Evolutionary conservation across 2,888 invertebrate species (phyloP).

Genomic region (Netelia fuscicornis): DNA sequence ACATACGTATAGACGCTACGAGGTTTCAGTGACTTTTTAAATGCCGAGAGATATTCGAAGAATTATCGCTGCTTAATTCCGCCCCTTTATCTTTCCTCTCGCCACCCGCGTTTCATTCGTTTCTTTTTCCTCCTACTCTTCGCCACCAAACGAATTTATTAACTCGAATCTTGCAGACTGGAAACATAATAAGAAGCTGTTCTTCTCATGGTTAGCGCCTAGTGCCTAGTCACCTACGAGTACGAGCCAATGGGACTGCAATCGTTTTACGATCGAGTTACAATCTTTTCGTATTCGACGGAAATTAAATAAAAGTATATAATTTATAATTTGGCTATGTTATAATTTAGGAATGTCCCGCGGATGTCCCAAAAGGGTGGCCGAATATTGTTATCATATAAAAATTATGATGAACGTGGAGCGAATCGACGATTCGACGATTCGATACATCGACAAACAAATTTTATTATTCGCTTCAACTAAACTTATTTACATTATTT

Average conservation of each 20-base stretch:
- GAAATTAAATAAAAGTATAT: neutral
- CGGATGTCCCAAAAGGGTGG: neutral
- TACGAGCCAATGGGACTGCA: conserved; percentile 51
- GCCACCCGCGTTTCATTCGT: conserved; percentile 30
- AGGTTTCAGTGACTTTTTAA: conserved; percentile 50
- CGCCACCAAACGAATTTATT: conserved; percentile 57
- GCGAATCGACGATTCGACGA: too few species aligned
- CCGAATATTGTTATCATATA: neutral
- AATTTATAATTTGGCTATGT: neutral
- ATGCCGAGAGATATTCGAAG: conserved; percentile 63
- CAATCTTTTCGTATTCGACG: neutral
- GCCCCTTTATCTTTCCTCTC: conserved; percentile 52
- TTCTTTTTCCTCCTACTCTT: conserved; percentile 37
- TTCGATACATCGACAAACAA: too few species aligned
- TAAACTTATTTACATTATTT: too few species aligned
- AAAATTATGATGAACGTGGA: neutral
- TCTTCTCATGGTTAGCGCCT: conserved; percentile 50
- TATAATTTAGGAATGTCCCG: neutral
- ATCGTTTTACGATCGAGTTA: conserved; percentile 8
- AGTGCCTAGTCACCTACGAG: conserved; percentile 34
- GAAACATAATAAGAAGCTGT: conserved; percentile 55
- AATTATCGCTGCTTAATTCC: conserved; percentile 63
- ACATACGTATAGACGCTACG: conserved; percentile 25
- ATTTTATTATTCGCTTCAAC: too few species aligned
- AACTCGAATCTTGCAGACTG: conserved; percentile 45